Base-by-base conservation (phyloP, 1,140 invertebrate species). In the Drosophila parvula region DNA sequence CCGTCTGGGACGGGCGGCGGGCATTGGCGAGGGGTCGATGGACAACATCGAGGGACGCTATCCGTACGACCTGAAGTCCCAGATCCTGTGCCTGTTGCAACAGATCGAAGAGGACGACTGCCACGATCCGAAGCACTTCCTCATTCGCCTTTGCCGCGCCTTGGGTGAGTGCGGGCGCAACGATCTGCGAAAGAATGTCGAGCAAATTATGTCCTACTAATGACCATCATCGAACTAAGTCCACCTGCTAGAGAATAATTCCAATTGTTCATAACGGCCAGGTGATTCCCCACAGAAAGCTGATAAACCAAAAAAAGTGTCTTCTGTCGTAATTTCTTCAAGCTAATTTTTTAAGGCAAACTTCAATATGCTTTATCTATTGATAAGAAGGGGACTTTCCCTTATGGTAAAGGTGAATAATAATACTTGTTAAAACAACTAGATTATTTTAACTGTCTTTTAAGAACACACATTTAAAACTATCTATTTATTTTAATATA, bases 11-110 rank as follows among this genome's bases (percentile, higher is more conserved):
- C 91, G 94, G 61, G 74, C 85, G 61, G 70, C 94, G 18, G 74
- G 81, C 38, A 75, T 94, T 27, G 81, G 75, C 30, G 94, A 94
- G 86, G 90, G 78, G 32, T 61, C 91, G 50, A 93, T 94, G 69
- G 93, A 94, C 64, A 78, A 78, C 7, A 91, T 94, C 4, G 90
- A 93, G 65, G 53, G 41, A 4, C 90, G 91, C n/a, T 84, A 74
- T 63, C 81, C 81, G 1, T 53, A 76, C 5, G 79, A 92, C 36
- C 47, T 86, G 0, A 83, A 76, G 34, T 88, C 81, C 4, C 86
- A 81, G 41, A 81, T 92, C 10, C 51, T 85, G 4, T 61, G 71
- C 9, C 9, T 92, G 32, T 55, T 90, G 63, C 79, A 81, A 51
- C 18, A 63, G 22, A 81, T 81, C 30, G 90, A 92, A 32, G 81